A percentile compares a stretch with the other conserved stretches of the same genome.
Evolutionary conservation across 1,140 invertebrate species (phyloP).

Genomic region (Dreissena rostriformis): DNA sequence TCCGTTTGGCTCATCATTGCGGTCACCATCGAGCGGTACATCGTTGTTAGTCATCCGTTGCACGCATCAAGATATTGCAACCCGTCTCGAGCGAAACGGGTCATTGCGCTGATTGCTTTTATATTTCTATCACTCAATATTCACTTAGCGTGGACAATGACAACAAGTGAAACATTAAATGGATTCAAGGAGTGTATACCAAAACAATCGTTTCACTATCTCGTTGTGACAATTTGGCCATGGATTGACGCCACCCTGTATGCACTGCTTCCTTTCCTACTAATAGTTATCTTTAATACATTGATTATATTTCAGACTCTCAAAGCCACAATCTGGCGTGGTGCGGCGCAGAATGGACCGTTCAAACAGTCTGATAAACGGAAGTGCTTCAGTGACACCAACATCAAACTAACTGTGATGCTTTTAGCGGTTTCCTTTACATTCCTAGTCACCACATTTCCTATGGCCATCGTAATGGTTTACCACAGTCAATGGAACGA

Average conservation of each 20-base stretch:
- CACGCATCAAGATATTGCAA: constrained; percentile 76
- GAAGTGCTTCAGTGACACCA: constrained; percentile 67
- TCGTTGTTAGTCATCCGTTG: constrained; percentile 79
- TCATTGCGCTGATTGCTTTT: constrained; percentile 66
- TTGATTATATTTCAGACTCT: constrained; percentile 69
- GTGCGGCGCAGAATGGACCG: constrained; percentile 57
- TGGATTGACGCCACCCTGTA: constrained; percentile 75
- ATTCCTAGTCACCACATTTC: constrained; percentile 79
- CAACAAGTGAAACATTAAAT: constrained; percentile 52
- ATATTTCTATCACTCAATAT: constrained; percentile 72
- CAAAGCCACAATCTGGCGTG: constrained; percentile 58
- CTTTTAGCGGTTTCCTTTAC: constrained; percentile 79
- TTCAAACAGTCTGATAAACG: constrained; percentile 56
- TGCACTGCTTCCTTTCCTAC: constrained; percentile 68
- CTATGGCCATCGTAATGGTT: constrained; percentile 77
- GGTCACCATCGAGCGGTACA: constrained; percentile 80
- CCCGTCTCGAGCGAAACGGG: constrained; percentile 69
- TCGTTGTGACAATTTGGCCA: constrained; percentile 64
- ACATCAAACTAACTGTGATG: constrained; percentile 77
- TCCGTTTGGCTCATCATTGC: constrained; percentile 80
- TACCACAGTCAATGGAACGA: constrained; percentile 65
- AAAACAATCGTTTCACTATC: constrained; percentile 25
- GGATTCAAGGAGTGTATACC: constrained; percentile 43
- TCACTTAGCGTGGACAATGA: constrained; percentile 76
- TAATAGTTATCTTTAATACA: constrained; percentile 67